Evolutionary conservation across 1,140 invertebrate species (phyloP).

Genomic region (Papilio aristodemus): DNA sequence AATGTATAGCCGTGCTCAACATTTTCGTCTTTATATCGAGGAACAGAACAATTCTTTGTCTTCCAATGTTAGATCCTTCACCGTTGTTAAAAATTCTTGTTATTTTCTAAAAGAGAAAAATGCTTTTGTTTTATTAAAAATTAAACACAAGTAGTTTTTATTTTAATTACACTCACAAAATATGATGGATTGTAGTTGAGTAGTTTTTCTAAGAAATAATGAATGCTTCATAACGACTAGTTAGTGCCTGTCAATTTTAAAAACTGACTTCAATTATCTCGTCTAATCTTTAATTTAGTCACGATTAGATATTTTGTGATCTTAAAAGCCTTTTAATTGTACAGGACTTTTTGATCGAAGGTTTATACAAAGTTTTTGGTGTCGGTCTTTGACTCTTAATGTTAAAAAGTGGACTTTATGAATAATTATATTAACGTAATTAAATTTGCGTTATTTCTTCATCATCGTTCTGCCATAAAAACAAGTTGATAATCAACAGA

Average conservation of each 20-base stretch:
- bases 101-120: neutral
- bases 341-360: neutral
- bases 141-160: too few species aligned
- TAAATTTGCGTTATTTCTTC: too few species aligned
- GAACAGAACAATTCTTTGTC: neutral
- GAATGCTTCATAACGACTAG: neutral
- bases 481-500: too few species aligned
- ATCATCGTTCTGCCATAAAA: too few species aligned
- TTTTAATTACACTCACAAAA: too few species aligned
- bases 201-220: too few species aligned
- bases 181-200: too few species aligned
- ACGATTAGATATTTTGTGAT: neutral
- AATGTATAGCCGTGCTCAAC: neutral
- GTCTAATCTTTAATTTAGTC: neutral
- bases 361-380: neutral
- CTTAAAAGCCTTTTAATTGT: slow-evolving; percentile 4
- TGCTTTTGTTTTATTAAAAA: neutral
- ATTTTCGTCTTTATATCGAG: slow-evolving; percentile 15
- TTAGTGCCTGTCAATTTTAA: neutral
- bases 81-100: slow-evolving; percentile 8
- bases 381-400: neutral
- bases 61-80: slow-evolving; percentile 5
- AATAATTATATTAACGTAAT: too few species aligned
- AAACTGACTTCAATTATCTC: neutral
- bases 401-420: neutral